phyloP scores from a whole-genome alignment of 2,113 vertebrate species.

The Lipophrys pholis region DNA sequence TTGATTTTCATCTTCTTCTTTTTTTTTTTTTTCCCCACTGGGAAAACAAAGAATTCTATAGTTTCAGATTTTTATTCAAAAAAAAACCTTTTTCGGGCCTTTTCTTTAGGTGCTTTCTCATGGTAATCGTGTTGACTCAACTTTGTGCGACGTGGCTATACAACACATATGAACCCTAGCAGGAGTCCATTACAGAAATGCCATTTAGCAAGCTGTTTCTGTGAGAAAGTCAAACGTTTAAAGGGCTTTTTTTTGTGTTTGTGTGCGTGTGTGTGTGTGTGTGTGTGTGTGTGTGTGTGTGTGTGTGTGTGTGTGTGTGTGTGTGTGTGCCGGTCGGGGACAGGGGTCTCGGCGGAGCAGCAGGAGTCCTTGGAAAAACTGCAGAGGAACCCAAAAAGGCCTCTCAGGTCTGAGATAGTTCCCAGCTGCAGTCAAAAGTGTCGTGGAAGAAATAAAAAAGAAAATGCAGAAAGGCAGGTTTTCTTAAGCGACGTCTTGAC shows the following conservation, averaged over 20 bases:
- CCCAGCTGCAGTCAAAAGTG: constrained; percentile 80
- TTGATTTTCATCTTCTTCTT: constrained; percentile 89
- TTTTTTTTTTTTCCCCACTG: constrained; percentile 44
- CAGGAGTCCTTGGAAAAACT: constrained; percentile 74
- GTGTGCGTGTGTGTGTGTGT: too few relatives aligned
- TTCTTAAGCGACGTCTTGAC: constrained; percentile 63
- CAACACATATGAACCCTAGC: constrained; percentile 87
- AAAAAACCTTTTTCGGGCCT: constrained; percentile 73
- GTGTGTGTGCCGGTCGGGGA: constrained; percentile 69
- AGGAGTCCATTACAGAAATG: constrained; percentile 88
- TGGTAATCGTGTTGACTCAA: constrained; percentile 90
- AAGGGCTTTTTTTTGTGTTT: constrained; percentile 74
- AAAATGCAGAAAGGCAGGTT: constrained; percentile 76
- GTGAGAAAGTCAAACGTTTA: constrained; percentile 88
- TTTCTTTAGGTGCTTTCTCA: constrained; percentile 83
- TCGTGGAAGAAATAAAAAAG: constrained; percentile 16
- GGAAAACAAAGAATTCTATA: constrained; percentile 90
- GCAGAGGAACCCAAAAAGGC: constrained; percentile 77
- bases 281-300: too few relatives aligned
- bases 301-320: too few relatives aligned
- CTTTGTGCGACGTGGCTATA: constrained; percentile 84
- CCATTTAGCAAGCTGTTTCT: constrained; percentile 87
- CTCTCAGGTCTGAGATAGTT: constrained; percentile 79
- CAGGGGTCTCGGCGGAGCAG: constrained; percentile 74
- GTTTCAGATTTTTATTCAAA: constrained; percentile 85